phyloP scores from a whole-genome alignment of 2,888 invertebrate species.

The Sipha maydis region DNA sequence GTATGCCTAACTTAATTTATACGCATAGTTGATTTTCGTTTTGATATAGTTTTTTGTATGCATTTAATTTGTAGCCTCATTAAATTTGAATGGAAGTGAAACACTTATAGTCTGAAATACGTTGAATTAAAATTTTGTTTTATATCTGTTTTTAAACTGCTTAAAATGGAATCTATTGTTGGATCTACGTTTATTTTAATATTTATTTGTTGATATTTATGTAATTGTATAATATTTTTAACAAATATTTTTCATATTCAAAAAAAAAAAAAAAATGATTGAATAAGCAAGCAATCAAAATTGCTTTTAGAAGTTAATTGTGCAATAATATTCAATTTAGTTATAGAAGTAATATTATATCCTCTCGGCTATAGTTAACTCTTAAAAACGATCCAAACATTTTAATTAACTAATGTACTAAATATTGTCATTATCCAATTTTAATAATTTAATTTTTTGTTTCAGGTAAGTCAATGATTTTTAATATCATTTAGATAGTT shows the following conservation, averaged over 20 bases:
- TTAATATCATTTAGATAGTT: neutral
- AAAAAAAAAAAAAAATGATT: too few species aligned
- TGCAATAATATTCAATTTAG: too few species aligned
- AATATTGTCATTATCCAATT: neutral
- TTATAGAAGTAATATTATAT: too few species aligned
- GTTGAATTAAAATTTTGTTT: neutral
- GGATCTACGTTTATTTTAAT: neutral
- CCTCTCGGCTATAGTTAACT: too few species aligned
- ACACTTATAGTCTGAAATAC: neutral
- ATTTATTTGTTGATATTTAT: neutral
- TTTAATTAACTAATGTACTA: neutral
- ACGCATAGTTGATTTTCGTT: neutral
- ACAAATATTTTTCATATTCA: too few species aligned
- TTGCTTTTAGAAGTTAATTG: too few species aligned
- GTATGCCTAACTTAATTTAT: neutral
- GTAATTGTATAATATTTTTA: too few species aligned
- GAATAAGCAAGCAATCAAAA: too few species aligned
- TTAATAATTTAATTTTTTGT: conserved; percentile 2
- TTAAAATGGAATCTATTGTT: neutral
- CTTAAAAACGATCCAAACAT: too few species aligned
- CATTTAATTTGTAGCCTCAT: conserved; percentile 20
- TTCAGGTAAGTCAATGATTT: conserved; percentile 29
- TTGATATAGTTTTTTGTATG: neutral
- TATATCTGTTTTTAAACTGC: neutral
- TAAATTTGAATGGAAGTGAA: neutral